Base-by-base conservation (phyloP, 2,113 vertebrate genomes). In the Zingel zingel region DNA sequence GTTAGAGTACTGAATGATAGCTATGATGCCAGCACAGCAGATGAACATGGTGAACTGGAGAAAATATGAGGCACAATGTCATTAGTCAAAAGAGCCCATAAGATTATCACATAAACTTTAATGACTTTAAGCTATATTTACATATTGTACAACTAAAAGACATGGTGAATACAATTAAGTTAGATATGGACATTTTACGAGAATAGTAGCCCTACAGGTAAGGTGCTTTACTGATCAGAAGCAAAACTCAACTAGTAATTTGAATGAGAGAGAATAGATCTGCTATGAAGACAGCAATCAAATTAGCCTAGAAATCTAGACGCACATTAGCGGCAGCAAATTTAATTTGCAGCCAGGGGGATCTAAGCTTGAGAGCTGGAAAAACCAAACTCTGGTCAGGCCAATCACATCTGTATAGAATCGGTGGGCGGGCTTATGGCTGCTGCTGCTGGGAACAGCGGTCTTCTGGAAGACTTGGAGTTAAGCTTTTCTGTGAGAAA, bases 1-100 rank as follows among this genome's bases (percentile, higher is more conserved):
- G 95, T 99, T 99, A 89, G 97, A 99, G 94, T 98, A 99, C 90
- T 99, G 98, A 88, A 99, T 96, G 33, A 99, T 96, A 1, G 97
- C 95, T 68, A 99, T 96, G 89, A 98, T 96, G 84, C 96, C 91
- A 0, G 98, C 97, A 0, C 97, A 98, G 88, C 97, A 97, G 91
- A 96, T 95, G 86, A 98, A 97, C 96, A 97, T 95, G 30, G 95
- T 96, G 83, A 96, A 95, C 98, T 99, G 94, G 50, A 68, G n/a
- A 82, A 53, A 76, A 88, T 3, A 67, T 10, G 53, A 6, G 33
- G 3, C 12, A 77, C 16, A 84, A 23, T 53, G 10, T 14, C 33
- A 57, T 68, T n/a, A 57, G 25, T 80, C 3, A 63, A 57, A 74
- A 39, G 9, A 81, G 6, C 15, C 45, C 4, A 43, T 1, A 21